Evolutionary conservation across 2,113 vertebrate genomes (phyloP), one percentile per base, ranked within the genome.

Genomic region (Anas platyrhynchos): DNA sequence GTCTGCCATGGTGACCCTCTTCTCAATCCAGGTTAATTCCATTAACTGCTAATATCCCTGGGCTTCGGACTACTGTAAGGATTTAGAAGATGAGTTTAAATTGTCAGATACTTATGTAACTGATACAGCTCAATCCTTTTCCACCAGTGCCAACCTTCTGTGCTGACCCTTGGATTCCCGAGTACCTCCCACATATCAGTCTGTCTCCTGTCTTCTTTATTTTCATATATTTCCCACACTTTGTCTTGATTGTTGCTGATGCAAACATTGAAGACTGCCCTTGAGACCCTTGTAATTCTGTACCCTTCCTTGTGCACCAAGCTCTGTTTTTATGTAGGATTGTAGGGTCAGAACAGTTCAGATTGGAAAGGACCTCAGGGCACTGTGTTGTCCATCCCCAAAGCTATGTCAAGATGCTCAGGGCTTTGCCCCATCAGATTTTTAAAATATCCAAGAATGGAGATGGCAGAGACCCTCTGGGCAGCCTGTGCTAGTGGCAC

Each of bases 191-290:
- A 48, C 3, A 3, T 25, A 26, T 58, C 31, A 29, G 16, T 71
- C 38, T 63, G 18, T 52, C 54, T 93, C 16, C 23, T 20, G 7
- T 20, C 55, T 74, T 89, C 3, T 4, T 46, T 58, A 29, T 65
- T 78, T 78, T 52, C 41, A 55, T 48, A 2, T 27, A 8, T 0
- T 0, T 68, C 41, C 83, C 77, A 71, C 34, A 54, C 20, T 34
- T 88, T 31, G 32, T 5, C 50, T 84, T 80, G 46, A 48, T 83
- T 13, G 15, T 11, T 73, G 15, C 17, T 77, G 26, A 43, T 58
- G 50, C 3, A 36, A 88, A 66, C 0, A 0, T 34, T 50, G 0
- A 0, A 38, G 38, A 38, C 25, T 85, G 23, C 20, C 58, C 36
- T 50, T 3, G 8, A 54, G 31, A 31, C 4, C 14, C 34, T 55